These are phyloP conservation scores for Drosophila fulvimacula DNA, from an alignment of 2,888 invertebrate species.

Conservation along the genomic window DNA sequence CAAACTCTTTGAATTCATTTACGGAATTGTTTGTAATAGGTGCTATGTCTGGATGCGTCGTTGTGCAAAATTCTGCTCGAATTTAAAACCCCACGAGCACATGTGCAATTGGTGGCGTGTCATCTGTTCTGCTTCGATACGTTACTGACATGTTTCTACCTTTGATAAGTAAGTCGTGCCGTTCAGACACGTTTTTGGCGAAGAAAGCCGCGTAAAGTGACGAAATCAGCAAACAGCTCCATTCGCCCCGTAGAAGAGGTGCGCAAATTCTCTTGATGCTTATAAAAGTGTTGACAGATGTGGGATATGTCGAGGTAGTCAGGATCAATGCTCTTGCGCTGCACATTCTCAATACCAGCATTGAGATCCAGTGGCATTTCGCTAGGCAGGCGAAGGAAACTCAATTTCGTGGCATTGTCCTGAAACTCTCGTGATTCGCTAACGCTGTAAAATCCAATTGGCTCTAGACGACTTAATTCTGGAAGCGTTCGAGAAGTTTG, in stretches of 20 bases:
- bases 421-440: constrained; percentile 29
- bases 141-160: constrained; percentile 28
- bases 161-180: constrained; percentile 58
- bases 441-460: constrained; percentile 50
- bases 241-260: constrained; percentile 2
- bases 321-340: constrained; percentile 16
- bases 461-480: constrained; percentile 35
- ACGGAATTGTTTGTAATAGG: constrained; percentile 57
- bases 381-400: constrained; percentile 42
- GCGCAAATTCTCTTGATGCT: constrained; percentile 37
- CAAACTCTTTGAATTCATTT: constrained; percentile 53
- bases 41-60: constrained; percentile 16
- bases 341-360: constrained; percentile 50
- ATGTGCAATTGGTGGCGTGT: constrained; percentile 15
- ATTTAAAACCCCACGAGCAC: constrained; percentile 75
- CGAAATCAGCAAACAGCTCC: constrained; percentile 32
- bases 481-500: constrained; percentile 34
- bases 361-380: constrained; percentile 56
- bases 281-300: constrained; percentile 45
- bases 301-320: constrained; percentile 15
- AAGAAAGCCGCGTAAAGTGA: constrained; percentile 56
- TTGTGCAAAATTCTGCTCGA: constrained; percentile 59
- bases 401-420: constrained; percentile 35
- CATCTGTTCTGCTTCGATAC: constrained; percentile 7
- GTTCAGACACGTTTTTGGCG: constrained; percentile 49